A percentile compares a stretch with the other conserved stretches of the same genome.
Evolutionary conservation across 2,888 invertebrate species (phyloP).

Genomic region (Synanthedon andrenaeformis): DNA sequence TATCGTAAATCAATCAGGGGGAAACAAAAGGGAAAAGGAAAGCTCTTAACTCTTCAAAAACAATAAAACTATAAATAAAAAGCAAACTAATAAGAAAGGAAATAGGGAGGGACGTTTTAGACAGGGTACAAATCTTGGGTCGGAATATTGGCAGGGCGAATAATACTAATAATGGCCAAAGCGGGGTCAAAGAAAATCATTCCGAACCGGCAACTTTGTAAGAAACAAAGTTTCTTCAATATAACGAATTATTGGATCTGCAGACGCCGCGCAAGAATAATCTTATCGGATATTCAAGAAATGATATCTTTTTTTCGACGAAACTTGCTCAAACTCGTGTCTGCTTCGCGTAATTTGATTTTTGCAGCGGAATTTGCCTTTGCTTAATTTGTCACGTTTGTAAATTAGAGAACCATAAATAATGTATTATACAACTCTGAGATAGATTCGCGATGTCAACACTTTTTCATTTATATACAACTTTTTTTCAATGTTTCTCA

Average conservation of each 20-base stretch:
- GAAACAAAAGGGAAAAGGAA: neutral
- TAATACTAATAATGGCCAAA: conserved; percentile 47
- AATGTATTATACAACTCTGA: neutral
- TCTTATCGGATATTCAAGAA: conserved; percentile 36
- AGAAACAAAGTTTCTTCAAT: conserved; percentile 54
- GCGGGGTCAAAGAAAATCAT: conserved; percentile 54
- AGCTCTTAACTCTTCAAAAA: neutral
- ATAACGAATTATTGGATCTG: conserved; percentile 63
- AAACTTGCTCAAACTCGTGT: conserved; percentile 7
- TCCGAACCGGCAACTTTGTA: conserved; percentile 40
- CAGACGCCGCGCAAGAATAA: conserved; percentile 35
- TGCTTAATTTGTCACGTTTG: neutral
- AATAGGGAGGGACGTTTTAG: neutral
- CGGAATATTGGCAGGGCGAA: conserved; percentile 37
- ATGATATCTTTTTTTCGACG: conserved; percentile 38
- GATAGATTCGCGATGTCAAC: too few species aligned
- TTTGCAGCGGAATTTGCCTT: neutral
- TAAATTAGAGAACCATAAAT: neutral
- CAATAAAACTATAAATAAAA: neutral
- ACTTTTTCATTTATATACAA: too few species aligned
- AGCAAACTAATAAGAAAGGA: neutral
- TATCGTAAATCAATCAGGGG: too few species aligned
- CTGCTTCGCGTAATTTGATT: conserved; percentile 1
- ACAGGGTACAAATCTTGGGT: conserved; percentile 9
- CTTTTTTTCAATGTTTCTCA: too few species aligned